Percentiles rank a stretch among this genome's conserved stretches.
These are phyloP conservation scores for Dryadula phaetusa DNA, from an alignment of 2,888 invertebrate genomes.

Conservation along the genomic window DNA sequence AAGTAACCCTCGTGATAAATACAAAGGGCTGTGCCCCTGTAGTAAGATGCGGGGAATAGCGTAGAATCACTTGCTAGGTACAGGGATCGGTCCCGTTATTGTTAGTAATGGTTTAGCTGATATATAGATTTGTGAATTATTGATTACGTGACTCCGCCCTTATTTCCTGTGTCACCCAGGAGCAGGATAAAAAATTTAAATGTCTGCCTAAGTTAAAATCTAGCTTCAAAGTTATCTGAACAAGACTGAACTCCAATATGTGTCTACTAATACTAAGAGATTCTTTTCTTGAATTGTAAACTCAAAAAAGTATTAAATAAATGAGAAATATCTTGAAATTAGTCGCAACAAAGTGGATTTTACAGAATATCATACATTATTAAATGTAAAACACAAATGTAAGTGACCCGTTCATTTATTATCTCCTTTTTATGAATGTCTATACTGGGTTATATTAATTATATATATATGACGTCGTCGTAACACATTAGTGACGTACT, in stretches of 20 bases:
- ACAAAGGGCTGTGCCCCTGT: conserved; percentile 77
- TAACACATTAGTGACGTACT: background rate
- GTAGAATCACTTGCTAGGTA: conserved; percentile 68
- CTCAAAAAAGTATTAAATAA: no score
- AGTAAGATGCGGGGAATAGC: conserved; percentile 59
- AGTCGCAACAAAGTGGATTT: background rate
- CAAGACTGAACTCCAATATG: no score
- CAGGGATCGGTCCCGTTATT: conserved; percentile 46
- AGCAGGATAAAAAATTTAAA: background rate
- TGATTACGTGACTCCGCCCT: conserved; percentile 10
- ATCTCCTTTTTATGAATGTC: background rate
- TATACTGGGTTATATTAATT: background rate
- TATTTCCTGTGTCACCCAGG: background rate
- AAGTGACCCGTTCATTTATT: background rate
- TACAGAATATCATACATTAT: background rate
- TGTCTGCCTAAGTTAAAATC: background rate
- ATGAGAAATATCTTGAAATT: background rate
- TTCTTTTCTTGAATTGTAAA: no score
- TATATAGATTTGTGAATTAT: conserved; percentile 25
- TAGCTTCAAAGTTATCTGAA: background rate
- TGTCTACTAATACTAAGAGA: no score
- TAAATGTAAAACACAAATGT: background rate
- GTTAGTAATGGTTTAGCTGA: conserved; percentile 33
- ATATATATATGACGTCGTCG: conserved; percentile 9
- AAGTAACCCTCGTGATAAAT: conserved; percentile 77